These are phyloP conservation scores for Apostichopus leukothele DNA, from an alignment of 53 echinoderm and acorn worm genomes.

Conservation along the genomic window DNA sequence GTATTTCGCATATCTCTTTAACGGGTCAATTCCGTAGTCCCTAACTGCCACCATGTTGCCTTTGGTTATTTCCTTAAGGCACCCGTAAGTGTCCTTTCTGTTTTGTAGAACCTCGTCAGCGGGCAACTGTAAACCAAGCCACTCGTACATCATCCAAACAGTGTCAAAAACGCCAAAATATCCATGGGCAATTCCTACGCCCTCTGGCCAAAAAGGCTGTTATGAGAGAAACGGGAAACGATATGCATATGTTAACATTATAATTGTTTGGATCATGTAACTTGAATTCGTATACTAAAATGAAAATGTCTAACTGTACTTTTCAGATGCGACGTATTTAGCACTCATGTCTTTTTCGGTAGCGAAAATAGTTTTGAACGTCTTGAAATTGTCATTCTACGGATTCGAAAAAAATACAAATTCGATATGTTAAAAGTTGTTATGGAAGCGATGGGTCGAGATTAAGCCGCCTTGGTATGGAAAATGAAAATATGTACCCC, in stretches of 20 bases:
- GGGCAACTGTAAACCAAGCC: not conserved
- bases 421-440: too few species aligned
- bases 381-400: too few species aligned
- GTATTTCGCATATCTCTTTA: slow-evolving; percentile 31
- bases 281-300: too few species aligned
- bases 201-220: slow-evolving; percentile 42
- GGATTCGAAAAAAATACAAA: too few species aligned
- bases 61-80: slow-evolving; percentile 23
- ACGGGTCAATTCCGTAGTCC: slow-evolving; percentile 31
- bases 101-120: slow-evolving; percentile 20
- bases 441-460: too few species aligned
- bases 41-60: not conserved
- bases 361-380: too few species aligned
- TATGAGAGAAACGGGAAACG: not conserved
- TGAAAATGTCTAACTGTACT: not conserved
- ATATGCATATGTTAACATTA: too few species aligned
- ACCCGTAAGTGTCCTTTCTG: slow-evolving; percentile 20
- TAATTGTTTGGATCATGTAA: too few species aligned
- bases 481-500: too few species aligned
- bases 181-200: slow-evolving; percentile 38
- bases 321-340: too few species aligned
- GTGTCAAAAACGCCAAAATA: slow-evolving; percentile 29
- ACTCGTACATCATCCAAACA: slow-evolving; percentile 35
- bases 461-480: too few species aligned
- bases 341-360: too few species aligned